These are phyloP conservation scores for Drosophila truncata DNA, from an alignment of 1,140 invertebrate genomes.

Conservation along the genomic window DNA sequence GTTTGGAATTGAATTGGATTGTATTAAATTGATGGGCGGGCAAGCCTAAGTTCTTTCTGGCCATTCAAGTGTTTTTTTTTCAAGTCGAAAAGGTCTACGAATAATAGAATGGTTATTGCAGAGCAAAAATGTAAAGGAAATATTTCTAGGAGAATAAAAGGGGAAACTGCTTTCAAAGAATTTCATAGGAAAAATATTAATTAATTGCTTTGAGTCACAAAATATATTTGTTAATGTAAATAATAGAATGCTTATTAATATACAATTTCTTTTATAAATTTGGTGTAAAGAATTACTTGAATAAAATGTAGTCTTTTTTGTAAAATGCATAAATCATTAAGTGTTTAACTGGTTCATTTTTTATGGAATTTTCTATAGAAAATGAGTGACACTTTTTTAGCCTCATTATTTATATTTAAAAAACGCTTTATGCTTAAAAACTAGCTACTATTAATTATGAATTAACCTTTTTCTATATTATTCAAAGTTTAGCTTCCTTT, in stretches of 20 bases:
- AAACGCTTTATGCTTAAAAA: too few species aligned
- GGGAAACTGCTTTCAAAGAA: neutral
- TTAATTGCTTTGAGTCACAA: neutral
- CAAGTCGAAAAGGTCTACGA: neutral
- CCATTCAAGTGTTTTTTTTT: conserved; percentile 5
- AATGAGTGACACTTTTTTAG: too few species aligned
- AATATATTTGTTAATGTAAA: neutral
- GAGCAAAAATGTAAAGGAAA: neutral
- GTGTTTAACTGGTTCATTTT: neutral
- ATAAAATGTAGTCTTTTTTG: neutral
- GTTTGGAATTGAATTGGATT: conserved; percentile 33
- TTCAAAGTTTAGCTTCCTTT: too few species aligned
- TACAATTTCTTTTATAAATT: neutral
- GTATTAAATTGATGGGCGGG: conserved; percentile 44
- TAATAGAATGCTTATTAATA: neutral
- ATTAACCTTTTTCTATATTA: too few species aligned
- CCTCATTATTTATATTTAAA: too few species aligned
- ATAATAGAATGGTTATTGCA: conserved; percentile 5
- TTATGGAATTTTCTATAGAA: too few species aligned
- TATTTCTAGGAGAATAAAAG: neutral
- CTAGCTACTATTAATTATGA: too few species aligned
- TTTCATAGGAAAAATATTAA: neutral
- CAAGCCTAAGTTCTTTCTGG: conserved; percentile 24
- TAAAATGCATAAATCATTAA: neutral
- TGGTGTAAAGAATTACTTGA: neutral